A percentile compares a stretch with the other conserved stretches of the same genome.
These are phyloP conservation scores for Philonicus albiceps DNA, from an alignment of 2,888 invertebrate species.

Conservation along the genomic window DNA sequence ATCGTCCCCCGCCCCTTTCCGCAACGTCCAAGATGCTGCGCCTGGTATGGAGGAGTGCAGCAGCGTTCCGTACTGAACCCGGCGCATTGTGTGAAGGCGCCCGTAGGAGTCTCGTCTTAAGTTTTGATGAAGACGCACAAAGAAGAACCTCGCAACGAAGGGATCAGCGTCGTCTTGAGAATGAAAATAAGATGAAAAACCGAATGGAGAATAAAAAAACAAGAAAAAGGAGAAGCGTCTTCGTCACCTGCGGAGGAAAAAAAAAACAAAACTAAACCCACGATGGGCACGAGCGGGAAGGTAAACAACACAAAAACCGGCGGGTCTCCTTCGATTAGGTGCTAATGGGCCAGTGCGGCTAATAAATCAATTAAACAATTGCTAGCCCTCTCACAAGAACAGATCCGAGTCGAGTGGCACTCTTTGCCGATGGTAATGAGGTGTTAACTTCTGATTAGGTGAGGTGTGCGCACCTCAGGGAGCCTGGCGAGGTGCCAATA, in stretches of 20 bases:
- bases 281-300: constrained; percentile 32
- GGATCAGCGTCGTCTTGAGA: constrained; percentile 19
- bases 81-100: constrained; percentile 23
- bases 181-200: not conserved
- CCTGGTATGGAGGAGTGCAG: not conserved
- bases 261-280: no score
- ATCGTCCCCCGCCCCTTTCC: not conserved
- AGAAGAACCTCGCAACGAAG: constrained; percentile 35
- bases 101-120: constrained; percentile 3
- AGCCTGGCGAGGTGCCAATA: not conserved
- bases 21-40: not conserved
- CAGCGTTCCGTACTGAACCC: not conserved
- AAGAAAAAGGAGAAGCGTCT: not conserved
- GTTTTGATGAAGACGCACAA: constrained; percentile 38
- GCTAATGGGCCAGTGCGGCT: constrained; percentile 35
- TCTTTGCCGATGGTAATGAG: constrained; percentile 21
- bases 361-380: constrained; percentile 40
- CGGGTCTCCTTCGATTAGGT: constrained; percentile 40
- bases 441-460: constrained; percentile 32
- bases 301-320: constrained; percentile 34
- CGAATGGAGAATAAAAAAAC: no score
- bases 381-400: not conserved
- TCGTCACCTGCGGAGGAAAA: not conserved
- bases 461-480: not conserved
- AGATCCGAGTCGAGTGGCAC: not conserved